Evolutionary conservation across 2,113 vertebrate species (phyloP).

Genomic region (Ptychochromis oligacanthus): DNA sequence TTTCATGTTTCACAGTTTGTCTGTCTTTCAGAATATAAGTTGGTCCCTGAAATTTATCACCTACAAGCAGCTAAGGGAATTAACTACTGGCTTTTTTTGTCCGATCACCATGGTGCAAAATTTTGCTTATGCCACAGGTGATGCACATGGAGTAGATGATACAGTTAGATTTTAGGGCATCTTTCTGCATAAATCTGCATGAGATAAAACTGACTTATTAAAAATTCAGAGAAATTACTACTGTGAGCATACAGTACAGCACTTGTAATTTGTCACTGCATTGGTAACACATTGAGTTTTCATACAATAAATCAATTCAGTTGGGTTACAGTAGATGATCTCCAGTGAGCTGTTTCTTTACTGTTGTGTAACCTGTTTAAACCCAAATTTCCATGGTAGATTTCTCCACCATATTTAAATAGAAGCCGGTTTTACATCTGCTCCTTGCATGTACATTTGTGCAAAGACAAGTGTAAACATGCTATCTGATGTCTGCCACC

Average conservation of each 20-base stretch:
- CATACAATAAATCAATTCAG: neutral
- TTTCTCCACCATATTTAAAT: neutral
- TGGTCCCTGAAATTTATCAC: neutral
- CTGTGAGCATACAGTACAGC: neutral
- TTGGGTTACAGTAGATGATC: neutral
- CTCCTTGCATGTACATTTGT: neutral
- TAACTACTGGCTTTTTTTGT: neutral
- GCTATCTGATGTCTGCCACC: neutral
- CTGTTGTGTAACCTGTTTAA: neutral
- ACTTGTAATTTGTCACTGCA: neutral
- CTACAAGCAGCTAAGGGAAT: neutral
- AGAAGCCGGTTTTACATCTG: neutral
- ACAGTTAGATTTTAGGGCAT: neutral
- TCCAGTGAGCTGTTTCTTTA: neutral
- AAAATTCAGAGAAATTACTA: neutral
- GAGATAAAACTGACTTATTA: constrained; percentile 3
- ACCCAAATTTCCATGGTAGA: neutral
- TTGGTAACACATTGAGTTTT: neutral
- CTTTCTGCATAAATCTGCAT: neutral
- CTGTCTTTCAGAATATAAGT: neutral
- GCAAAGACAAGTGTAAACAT: neutral
- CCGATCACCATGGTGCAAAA: neutral
- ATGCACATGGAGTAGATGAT: constrained; percentile 1
- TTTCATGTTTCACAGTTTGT: neutral
- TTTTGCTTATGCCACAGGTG: neutral